Base-by-base conservation (phyloP, 2,888 invertebrate genomes). In the Drosophila niveifrons region DNA sequence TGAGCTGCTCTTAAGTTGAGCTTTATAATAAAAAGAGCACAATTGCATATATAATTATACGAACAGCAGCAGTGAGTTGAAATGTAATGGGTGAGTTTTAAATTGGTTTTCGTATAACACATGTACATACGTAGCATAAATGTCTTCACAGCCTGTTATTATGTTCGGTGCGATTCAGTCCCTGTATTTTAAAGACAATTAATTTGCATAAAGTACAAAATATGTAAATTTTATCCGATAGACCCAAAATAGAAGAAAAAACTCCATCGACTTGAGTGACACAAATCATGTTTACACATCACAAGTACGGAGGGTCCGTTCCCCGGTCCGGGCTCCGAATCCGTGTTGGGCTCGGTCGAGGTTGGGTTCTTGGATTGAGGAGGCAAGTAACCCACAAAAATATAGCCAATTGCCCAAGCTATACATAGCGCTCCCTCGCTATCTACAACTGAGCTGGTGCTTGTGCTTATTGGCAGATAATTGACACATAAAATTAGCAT, bases 401-500 rank as follows among this genome's bases (percentile, higher is more conserved):
- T 57, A 64, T 28, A 62, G 13, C 36, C 36, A 58, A 75, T 50
- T 63, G 43, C 43, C 50, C 46, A 41, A 31, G 46, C 15, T 39
- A 47, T 34, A 23, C 41, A 47, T 34, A 18, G 2, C 9, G 7
- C 15, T 11, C 23, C 47, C 36, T 58, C 1, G 23, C 8, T 18
- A 23, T 56, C 61, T 48, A 36, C 51, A 43, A 9, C 55, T 17
- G 6, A 44, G 36, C 51, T 62, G 44, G 39, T 58, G 61, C 68
- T 62, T 66, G 78, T 75, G 81, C 89, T 91, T 90, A 90, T 91
- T 89, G 91, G 84, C 90, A 90, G 89, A 90, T 90, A 91, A 90
- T 91, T 90, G 91, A 91, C 91, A 90, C 88, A 90, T 89, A 90
- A 91, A 91, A 90, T 91, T 91, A 86, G 79, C 91, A 91, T 90